Conservation (phyloP, 2,113 vertebrate species). For the Leiothrix lutea region DNA sequence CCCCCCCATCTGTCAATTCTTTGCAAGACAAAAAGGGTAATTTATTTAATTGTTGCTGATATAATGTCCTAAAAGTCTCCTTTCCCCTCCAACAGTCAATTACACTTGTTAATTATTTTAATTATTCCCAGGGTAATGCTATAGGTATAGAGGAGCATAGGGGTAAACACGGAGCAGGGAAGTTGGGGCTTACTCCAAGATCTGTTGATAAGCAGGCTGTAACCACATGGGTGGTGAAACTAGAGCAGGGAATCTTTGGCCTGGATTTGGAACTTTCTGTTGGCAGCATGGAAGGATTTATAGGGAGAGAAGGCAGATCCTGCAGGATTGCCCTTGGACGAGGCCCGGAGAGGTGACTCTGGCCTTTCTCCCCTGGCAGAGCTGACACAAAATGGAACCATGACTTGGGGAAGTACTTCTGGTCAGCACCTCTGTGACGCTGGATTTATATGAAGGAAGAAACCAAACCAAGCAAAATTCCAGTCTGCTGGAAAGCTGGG, state of each 20-base stretch:
- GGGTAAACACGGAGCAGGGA: not conserved
- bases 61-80: not conserved
- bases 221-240: not conserved
- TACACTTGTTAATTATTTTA: constrained; percentile 37
- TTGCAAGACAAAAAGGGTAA: constrained; percentile 22
- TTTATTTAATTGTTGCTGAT: constrained; percentile 38
- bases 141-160: not conserved
- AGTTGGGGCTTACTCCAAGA: not conserved
- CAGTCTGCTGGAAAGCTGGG: not conserved
- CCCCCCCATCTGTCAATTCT: not conserved
- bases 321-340: not conserved
- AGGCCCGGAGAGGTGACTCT: fast-evolving
- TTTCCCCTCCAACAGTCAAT: constrained; percentile 29
- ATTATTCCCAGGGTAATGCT: not conserved
- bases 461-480: not conserved
- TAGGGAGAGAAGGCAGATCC: not conserved
- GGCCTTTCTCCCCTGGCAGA: not conserved
- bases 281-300: not conserved
- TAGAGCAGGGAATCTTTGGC: not conserved
- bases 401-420: fast-evolving
- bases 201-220: fast-evolving
- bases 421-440: fast-evolving
- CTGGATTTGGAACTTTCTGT: not conserved
- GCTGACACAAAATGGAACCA: fast-evolving
- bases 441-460: not conserved